Percentiles rank a stretch among this genome's conserved stretches.
Evolutionary conservation across 64 coral and sea anemone species (phyloP).

Genomic region (Pocillopora damicornis): DNA sequence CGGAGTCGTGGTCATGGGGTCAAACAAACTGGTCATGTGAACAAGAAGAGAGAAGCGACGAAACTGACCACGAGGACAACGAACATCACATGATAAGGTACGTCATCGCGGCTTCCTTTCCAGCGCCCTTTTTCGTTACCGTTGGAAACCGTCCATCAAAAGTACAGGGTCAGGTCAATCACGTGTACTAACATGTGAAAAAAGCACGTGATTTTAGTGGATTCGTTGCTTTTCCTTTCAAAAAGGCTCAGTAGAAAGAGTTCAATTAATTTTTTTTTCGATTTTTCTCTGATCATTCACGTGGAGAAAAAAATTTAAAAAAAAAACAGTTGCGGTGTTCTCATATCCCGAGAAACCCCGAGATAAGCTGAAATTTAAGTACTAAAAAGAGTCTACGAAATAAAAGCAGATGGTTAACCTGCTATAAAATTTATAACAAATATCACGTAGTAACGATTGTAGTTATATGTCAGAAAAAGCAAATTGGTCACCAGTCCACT

Average conservation of each 20-base stretch:
- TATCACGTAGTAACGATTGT: too few relatives aligned
- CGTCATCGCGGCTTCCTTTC: constrained; percentile 63
- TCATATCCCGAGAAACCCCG: too few relatives aligned
- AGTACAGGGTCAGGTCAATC: constrained; percentile 4
- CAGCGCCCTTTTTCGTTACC: constrained; percentile 53
- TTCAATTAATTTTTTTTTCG: too few relatives aligned
- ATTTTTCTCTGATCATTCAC: too few relatives aligned
- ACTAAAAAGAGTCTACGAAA: too few relatives aligned
- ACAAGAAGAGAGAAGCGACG: constrained; percentile 95
- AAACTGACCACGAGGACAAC: constrained; percentile 99
- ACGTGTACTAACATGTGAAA: constrained; percentile 84
- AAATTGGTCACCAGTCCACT: too few relatives aligned
- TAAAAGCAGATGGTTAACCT: too few relatives aligned
- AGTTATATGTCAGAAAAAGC: too few relatives aligned
- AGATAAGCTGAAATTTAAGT: too few relatives aligned
- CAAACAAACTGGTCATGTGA: constrained; percentile 99
- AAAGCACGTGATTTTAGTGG: constrained; percentile 30
- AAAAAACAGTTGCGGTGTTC: too few relatives aligned
- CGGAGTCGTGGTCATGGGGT: constrained; percentile 99
- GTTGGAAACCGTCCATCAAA: constrained; percentile 70
- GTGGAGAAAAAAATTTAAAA: too few relatives aligned
- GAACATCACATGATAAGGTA: constrained; percentile 99
- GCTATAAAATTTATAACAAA: too few relatives aligned
- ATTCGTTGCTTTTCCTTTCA: background rate
- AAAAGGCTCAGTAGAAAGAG: background rate